Base-by-base conservation (phyloP, 1,140 invertebrate genomes). In the Apis dorsata region DNA sequence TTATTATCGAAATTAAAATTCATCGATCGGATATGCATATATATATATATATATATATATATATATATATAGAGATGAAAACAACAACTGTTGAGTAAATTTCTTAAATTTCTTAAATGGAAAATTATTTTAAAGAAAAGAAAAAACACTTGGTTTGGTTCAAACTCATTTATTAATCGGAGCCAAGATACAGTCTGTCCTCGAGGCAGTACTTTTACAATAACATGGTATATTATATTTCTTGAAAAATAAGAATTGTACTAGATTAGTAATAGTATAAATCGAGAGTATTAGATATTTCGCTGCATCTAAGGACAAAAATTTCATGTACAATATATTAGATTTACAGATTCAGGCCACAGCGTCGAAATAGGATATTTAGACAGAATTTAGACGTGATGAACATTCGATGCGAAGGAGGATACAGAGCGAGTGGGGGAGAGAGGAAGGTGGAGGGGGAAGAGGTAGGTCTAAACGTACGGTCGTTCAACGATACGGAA, bases 111-210 rank as follows among this genome's bases (percentile, higher is more conserved):
- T 28, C 28, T 63, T 28, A n/a, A n/a, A 28, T 28, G 8, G 15
- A 15, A 15, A 63, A 63, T 28, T 65, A 65, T 28, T 65, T 21
- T 21, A 68, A n/a, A 15, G 11, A 53, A 49, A 19, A 19, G 3
- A 0, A 51, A 3, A 19, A 24, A 53, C 21, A 5, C n/a, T 24
- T 28, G 15, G 15, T 86, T 85, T 68, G 74, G 82, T 91, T 92
- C 86, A 91, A 92, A 92, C 90, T 92, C 90, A 90, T 93, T 92
- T 92, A 92, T 92, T 93, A 91, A 90, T 87, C 89, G 88, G 89
- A 91, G 89, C 89, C 90, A 92, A 92, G 88, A 91, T 92, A 92
- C 89, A 92, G 88, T 90, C 91, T 92, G 90, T 91, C 90, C 85
- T 90, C 88, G 88, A 92, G 89, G 91, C 91, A 92, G 91, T 91